A percentile compares a stretch with the other conserved stretches of the same genome.
Conservation (phyloP, 2,888 invertebrate genomes). For the Drosophila meridiana region DNA sequence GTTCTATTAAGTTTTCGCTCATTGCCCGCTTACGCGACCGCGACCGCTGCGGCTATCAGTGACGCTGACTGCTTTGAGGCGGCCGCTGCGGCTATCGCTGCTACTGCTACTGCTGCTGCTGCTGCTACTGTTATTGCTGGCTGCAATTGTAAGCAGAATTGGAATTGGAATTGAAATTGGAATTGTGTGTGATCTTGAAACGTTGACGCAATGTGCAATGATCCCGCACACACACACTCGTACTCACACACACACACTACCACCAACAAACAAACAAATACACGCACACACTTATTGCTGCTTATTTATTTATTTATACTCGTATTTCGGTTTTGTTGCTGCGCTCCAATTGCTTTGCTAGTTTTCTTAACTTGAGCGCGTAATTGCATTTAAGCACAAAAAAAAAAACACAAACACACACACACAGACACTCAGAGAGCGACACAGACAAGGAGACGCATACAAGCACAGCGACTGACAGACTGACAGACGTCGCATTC, state of each 20-base stretch:
- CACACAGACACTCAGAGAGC: constrained; percentile 7
- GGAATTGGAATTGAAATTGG: constrained; percentile 48
- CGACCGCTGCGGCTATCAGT: constrained; percentile 48
- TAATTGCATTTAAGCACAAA: constrained; percentile 76
- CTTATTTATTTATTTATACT: constrained; percentile 57
- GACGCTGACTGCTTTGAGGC: constrained; percentile 26
- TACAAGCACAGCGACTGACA: constrained; percentile 33
- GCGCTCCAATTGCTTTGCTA: constrained; percentile 73
- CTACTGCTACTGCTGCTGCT: constrained; percentile 27
- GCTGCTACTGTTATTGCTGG: constrained; percentile 31
- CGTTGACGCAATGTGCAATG: constrained; percentile 80
- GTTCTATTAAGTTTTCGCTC: constrained; percentile 60
- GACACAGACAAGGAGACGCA: not conserved
- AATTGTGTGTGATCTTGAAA: constrained; percentile 74
- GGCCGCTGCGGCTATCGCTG: constrained; percentile 21
- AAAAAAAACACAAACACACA: constrained; percentile 32
- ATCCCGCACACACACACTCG: constrained; percentile 65
- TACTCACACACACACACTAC: constrained; percentile 38
- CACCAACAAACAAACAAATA: constrained; percentile 12
- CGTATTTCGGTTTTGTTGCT: constrained; percentile 61
- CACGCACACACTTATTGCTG: constrained; percentile 31
- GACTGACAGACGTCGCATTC: constrained; percentile 54
- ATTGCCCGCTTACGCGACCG: constrained; percentile 43
- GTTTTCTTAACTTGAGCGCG: constrained; percentile 74
- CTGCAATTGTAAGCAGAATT: constrained; percentile 42